Percentiles rank a stretch among this genome's conserved stretches.
These are phyloP conservation scores for Muscina levida DNA, from an alignment of 2,888 invertebrate genomes.

Conservation along the genomic window DNA sequence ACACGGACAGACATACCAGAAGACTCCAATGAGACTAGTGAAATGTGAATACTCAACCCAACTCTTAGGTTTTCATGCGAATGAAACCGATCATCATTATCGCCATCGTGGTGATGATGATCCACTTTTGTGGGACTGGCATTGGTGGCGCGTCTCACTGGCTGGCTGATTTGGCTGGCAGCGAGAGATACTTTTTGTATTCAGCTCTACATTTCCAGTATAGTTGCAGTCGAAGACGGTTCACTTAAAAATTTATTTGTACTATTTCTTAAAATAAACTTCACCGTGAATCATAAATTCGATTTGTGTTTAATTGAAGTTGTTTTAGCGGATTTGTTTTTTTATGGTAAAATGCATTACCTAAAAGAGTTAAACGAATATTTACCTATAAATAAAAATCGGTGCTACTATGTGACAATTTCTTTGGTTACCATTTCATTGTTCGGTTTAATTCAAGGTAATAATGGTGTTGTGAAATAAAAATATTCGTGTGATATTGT, in stretches of 20 bases:
- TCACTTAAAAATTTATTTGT: conserved; percentile 27
- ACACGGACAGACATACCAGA: conserved; percentile 25
- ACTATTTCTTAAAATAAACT: not conserved
- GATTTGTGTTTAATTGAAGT: not conserved
- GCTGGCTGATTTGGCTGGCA: not conserved
- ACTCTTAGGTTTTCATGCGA: too few relatives aligned
- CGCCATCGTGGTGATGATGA: conserved; percentile 41
- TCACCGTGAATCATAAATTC: not conserved
- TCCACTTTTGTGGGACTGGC: conserved; percentile 47
- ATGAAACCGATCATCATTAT: conserved; percentile 29
- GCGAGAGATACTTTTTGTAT: conserved; percentile 32
- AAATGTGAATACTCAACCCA: conserved; percentile 45
- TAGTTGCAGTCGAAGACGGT: conserved; percentile 59
- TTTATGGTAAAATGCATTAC: conserved; percentile 48
- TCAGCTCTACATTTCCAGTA: conserved; percentile 49
- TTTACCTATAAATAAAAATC: not conserved
- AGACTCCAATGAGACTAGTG: conserved; percentile 6
- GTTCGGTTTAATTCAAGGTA: conserved; percentile 52
- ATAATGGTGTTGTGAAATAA: conserved; percentile 22
- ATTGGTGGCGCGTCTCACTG: not conserved
- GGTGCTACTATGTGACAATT: not conserved
- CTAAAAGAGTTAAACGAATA: conserved; percentile 47
- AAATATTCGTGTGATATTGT: too few relatives aligned
- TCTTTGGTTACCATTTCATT: conserved; percentile 7
- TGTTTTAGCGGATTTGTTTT: too few relatives aligned